Evolutionary conservation across 1,140 invertebrate genomes (phyloP).

Genomic region (Diachasma alloeum): DNA sequence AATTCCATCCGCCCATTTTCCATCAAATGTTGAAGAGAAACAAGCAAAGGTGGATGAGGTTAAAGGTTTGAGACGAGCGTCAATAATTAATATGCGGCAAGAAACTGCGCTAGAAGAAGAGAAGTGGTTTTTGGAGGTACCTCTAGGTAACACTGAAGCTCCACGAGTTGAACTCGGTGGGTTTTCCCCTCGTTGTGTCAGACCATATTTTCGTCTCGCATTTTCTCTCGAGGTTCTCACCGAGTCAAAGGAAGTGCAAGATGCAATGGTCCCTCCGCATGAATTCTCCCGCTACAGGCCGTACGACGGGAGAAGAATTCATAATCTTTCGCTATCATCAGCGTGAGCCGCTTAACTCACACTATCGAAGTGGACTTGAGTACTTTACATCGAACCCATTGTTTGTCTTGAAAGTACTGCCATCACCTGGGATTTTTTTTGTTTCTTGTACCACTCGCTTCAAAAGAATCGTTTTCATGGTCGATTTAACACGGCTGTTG

Average conservation of each 20-base stretch:
- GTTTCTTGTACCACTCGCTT: not conserved
- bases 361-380: not conserved
- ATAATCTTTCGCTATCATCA: not conserved
- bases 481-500: not conserved
- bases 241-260: not conserved
- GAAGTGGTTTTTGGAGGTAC: not conserved
- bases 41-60: not conserved
- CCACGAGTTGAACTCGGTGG: not conserved
- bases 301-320: not conserved
- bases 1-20: not conserved
- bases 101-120: not conserved
- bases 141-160: not conserved
- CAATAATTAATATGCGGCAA: conserved; percentile 4
- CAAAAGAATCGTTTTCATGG: conserved; percentile 4
- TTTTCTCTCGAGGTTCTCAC: not conserved
- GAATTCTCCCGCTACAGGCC: not conserved
- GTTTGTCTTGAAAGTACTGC: not conserved
- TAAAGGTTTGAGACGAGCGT: not conserved
- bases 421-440: not conserved
- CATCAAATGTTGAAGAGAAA: not conserved
- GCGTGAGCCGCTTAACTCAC: not conserved
- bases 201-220: not conserved
- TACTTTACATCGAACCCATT: not conserved
- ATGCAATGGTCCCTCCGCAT: not conserved
- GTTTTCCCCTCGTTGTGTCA: not conserved